Percentiles rank a stretch among this genome's conserved stretches.
Conservation (phyloP, 37 sponge, comb jelly and placozoan species). For the Petrosia ficiformis region DNA sequence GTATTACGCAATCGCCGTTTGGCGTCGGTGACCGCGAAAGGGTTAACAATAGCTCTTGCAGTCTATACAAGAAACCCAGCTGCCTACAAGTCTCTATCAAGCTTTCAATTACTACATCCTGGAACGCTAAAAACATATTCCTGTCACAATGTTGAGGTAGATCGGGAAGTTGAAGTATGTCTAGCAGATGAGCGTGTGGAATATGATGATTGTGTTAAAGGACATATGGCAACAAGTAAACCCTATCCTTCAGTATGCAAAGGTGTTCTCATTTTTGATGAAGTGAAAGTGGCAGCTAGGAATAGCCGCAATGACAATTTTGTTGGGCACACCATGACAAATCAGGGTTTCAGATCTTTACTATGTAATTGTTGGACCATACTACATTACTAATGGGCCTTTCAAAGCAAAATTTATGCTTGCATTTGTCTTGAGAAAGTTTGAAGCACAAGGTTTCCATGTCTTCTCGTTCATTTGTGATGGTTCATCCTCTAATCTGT, state of each 20-base stretch:
- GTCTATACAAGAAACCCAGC: not conserved
- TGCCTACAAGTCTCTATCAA: slow-evolving; percentile 1
- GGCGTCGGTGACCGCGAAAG: no score
- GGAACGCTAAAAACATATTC: slow-evolving; percentile 5
- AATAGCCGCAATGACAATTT: slow-evolving; percentile 19
- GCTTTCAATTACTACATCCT: slow-evolving; percentile 12
- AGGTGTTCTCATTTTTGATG: slow-evolving; percentile 26
- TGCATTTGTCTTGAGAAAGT: not conserved
- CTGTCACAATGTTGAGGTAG: not conserved
- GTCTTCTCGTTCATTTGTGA: not conserved
- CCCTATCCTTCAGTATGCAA: not conserved
- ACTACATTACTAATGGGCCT: slow-evolving; percentile 15
- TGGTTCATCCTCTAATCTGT: slow-evolving; percentile 1
- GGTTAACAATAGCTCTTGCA: not conserved
- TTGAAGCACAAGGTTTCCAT: not conserved
- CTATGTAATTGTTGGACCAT: slow-evolving; percentile 28
- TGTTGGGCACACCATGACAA: slow-evolving; percentile 27
- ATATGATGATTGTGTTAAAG: not conserved
- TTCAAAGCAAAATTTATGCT: slow-evolving; percentile 22
- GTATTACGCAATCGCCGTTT: no score
- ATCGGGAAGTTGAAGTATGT: not conserved
- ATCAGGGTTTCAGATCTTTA: no score
- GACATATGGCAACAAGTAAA: no score
- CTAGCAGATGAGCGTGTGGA: not conserved
- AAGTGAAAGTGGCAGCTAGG: slow-evolving; percentile 24